Base-by-base conservation (phyloP, 2,113 vertebrate species). In the Corythornis madagascariensis region DNA sequence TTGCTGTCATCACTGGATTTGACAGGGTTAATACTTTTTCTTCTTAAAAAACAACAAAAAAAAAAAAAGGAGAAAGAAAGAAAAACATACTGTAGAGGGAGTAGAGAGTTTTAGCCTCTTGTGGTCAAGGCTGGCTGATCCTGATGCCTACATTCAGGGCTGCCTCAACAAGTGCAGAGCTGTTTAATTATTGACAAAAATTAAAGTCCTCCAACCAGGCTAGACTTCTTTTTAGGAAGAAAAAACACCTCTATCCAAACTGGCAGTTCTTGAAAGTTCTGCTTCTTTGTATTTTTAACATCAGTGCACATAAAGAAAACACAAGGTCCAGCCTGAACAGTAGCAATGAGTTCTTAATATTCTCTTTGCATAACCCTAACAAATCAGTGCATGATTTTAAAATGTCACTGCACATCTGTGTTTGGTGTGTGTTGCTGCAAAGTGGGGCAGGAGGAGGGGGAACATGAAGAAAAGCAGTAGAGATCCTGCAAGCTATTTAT, bases 331-430 rank as follows among this genome's bases (percentile, higher is more conserved):
- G 45, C 22, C 50, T 29, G 38, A 87, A 85, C 7, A 6, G 75
- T 22, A 80, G 55, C 73, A 64, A 11, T 24, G 53, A 72, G 47
- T 33, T n/a, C 40, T 92, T 86, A 86, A 91, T 64, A 77, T 93
- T 75, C 65, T 59, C 38, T 88, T 74, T 86, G 78, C 78, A 66
- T 72, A 88, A 77, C 31, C 78, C 89, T 61, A 92, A 83, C 56
- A 88, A 82, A 90, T 86, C 61, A 66, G 70, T 74, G 63, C 71
- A 35, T 55, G 35, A 70, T 80, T 92, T 63, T 21, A 86, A 95
- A 90, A 96, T 89, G 90, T 82, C 87, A 82, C 75, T 72, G 55
- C 88, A 84, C 87, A 79, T 91, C 83, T 91, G 82, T 73, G 42
- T 81, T 69, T 72, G 26, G 29, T 73, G 71, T 73, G 80, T 64